Evolutionary conservation across 2,888 invertebrate genomes (phyloP), one percentile per base, ranked within the genome.

Genomic region (Coenonympha glycerion): DNA sequence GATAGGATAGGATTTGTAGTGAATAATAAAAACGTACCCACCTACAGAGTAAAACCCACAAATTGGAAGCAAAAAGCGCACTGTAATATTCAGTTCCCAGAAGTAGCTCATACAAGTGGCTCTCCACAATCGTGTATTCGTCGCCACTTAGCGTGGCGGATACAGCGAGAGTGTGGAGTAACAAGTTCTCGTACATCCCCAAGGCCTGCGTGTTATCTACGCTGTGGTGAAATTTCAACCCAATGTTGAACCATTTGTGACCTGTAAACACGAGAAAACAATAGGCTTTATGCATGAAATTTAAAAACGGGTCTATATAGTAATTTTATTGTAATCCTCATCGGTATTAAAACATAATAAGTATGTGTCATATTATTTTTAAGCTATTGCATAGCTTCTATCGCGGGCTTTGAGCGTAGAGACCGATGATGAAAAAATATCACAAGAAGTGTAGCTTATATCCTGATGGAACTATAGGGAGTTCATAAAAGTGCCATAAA

Each of bases 11-110:
- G n/a, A n/a, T n/a, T n/a, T n/a, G n/a, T n/a, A n/a, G n/a, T n/a
- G n/a, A 31, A 21, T 11, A 33, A 13, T 28, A 30, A 11, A 51
- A 26, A 56, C 6, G 3, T 42, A 40, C 59, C 57, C 60, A 85
- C 86, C 76, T 76, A 3, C 77, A 68, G 44, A 85, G 55, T 1
- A 76, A 47, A n/a, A 64, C 49, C 84, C 84, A 86, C 11, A 86
- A 52, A 56, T 79, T 73, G 0, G 70, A 63, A 3, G 79, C 71
- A 56, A 87, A 85, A 52, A 82, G 39, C 0, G 79, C 82, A n/a
- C 58, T 59, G 26, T 60, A 63, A 46, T 63, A 69, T 19, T 80
- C 72, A 1, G 62, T 66, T 9, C 65, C 55, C 2, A 87, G 62
- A 33, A 86, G 24, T 1, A 71, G 60, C 57, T 76, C 69, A n/a